phyloP scores from a whole-genome alignment of 1,140 invertebrate species.

The Ceratina australensis region DNA sequence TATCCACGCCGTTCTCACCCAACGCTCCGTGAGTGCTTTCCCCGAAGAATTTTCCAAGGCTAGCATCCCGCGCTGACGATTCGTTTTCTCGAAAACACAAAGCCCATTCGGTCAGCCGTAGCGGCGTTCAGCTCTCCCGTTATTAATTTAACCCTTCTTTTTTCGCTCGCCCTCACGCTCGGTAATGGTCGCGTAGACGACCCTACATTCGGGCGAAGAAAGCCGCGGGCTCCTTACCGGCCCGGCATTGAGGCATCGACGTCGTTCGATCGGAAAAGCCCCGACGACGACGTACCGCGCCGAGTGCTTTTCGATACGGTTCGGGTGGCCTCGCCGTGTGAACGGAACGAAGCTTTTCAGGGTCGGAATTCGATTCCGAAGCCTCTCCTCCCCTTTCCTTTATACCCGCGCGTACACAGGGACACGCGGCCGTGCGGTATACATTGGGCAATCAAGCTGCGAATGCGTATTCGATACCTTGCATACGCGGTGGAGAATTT shows the following conservation, averaged over 20 bases:
- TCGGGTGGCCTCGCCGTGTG: constrained; percentile 36
- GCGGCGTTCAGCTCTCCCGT: constrained; percentile 1
- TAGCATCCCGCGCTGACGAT: not conserved
- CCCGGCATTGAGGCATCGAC: constrained; percentile 41
- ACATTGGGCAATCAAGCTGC: constrained; percentile 7
- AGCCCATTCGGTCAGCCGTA: constrained; percentile 5
- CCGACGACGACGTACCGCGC: constrained; percentile 11
- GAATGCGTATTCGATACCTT: constrained; percentile 30
- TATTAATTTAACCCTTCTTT: constrained; percentile 41
- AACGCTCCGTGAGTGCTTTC: not conserved
- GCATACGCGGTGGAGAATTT: constrained; percentile 8
- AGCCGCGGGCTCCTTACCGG: constrained; percentile 24
- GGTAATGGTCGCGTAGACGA: constrained; percentile 24
- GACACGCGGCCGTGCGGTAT: not conserved
- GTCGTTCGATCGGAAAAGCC: constrained; percentile 40
- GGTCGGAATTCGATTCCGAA: constrained; percentile 39
- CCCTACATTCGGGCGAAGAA: constrained; percentile 19
- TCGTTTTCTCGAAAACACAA: constrained; percentile 38
- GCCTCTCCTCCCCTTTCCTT: not conserved
- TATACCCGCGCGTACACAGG: not conserved
- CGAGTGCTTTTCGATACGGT: constrained; percentile 61
- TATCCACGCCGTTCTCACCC: not conserved
- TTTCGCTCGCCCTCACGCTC: not conserved
- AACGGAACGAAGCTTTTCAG: constrained; percentile 51
- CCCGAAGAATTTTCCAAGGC: not conserved